Base-by-base conservation (phyloP, 2,888 invertebrate genomes). In the Apamea epomidion region DNA sequence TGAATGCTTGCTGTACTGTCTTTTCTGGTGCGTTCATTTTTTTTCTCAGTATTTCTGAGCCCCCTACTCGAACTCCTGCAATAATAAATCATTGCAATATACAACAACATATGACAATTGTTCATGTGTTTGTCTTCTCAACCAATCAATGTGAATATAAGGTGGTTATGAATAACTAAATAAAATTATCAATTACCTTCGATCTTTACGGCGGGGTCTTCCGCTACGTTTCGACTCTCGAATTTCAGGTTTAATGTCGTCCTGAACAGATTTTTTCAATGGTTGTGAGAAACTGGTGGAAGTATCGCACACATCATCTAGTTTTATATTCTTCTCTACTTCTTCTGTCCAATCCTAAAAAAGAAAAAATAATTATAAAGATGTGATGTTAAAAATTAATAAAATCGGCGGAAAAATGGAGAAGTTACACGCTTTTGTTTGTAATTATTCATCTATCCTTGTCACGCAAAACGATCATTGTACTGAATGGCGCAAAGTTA, bases 321-420 rank as follows among this genome's bases (percentile, higher is more conserved):
- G 88, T 91, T 96, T 96, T 75, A 96, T 96, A 83, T 96, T 95
- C 85, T 96, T 97, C 87, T 97, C 97, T 16, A 97, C 96, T 93
- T 97, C 97, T 86, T 97, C 97, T 81, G 95, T 97, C 97, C 97
- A 97, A 90, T 97, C 97, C 97, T 97, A 82, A 80, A 84, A 85
- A 29, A 69, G 42, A 29, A 69, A 37, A 25, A 12, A 25, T 54
- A 67, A 62, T 70, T 32, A 8, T 32, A 71, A 51, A 51, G 21
- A 70, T 48, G 12, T 51, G 21, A 14, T 10, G 8, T 32, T 1
- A 37, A 51, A 71, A 32, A 32, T 21, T 7, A 25, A 21, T 51
- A 48, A 48, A 21, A 48, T 48, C 7, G 21, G 21, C 21, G 29
- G 21, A 21, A 70, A 21, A 70, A 32, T 29, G 1, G 2, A 32